phyloP scores from a whole-genome alignment of 2,113 vertebrate genomes.

The Megalops atlanticus region DNA sequence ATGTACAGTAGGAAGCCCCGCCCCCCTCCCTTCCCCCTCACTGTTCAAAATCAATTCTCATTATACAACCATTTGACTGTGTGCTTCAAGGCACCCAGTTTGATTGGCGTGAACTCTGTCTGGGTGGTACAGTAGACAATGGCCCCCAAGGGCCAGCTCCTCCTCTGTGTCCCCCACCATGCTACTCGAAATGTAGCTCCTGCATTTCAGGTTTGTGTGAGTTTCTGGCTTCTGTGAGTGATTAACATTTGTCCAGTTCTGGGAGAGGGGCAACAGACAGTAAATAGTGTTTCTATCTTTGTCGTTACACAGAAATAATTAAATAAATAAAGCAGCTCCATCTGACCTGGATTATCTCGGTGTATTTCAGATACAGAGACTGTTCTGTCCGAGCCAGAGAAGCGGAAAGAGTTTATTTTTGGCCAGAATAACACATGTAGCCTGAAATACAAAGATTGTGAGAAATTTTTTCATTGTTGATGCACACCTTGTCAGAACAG shows the following conservation, averaged over 20 bases:
- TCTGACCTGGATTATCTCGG: conserved; percentile 23
- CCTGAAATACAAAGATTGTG: neutral
- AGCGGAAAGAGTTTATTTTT: conserved; percentile 7
- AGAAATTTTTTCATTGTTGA: neutral
- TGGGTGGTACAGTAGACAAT: neutral
- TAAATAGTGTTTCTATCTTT: conserved; percentile 20
- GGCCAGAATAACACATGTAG: neutral
- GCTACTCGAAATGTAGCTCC: too few species aligned
- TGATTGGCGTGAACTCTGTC: neutral
- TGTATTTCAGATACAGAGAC: conserved; percentile 16
- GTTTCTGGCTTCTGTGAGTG: neutral
- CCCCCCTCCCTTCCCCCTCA: neutral
- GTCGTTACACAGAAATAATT: neutral
- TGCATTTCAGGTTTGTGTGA: neutral
- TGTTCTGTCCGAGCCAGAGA: neutral
- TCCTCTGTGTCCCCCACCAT: too few species aligned
- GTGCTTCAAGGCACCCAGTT: neutral
- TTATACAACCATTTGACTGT: conserved; percentile 16
- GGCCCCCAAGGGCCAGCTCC: neutral
- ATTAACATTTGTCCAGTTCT: neutral
- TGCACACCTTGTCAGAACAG: neutral
- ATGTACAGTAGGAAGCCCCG: neutral
- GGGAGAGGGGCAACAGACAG: conserved; percentile 4
- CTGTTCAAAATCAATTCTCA: conserved; percentile 5
- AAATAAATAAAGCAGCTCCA: neutral